Conservation (phyloP, 2,888 invertebrate genomes). For the Teleogryllus oceanicus region DNA sequence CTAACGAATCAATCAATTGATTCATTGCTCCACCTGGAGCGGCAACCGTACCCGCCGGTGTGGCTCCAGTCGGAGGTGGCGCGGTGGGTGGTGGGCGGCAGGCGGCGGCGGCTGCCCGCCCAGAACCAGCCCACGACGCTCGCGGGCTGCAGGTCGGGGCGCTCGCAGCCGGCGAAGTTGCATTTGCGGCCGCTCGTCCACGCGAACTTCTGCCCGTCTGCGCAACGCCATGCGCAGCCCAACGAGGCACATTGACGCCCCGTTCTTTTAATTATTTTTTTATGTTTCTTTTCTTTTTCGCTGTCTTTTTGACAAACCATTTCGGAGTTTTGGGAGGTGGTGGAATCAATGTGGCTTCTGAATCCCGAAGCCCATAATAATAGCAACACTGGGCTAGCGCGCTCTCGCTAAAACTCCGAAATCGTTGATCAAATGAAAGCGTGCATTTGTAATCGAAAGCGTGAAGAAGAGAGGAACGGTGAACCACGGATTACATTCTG, state of each 20-base stretch:
- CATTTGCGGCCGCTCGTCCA: slow-evolving; percentile 88
- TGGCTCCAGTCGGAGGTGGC: slow-evolving; percentile 86
- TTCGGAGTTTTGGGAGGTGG: background rate
- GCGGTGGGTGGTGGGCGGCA: slow-evolving; percentile 77
- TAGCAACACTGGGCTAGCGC: no score
- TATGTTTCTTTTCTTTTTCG: background rate
- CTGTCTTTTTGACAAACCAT: background rate
- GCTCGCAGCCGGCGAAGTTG: slow-evolving; percentile 85
- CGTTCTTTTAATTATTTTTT: background rate
- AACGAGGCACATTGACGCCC: background rate
- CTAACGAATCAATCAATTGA: no score
- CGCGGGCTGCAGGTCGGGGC: slow-evolving; percentile 76
- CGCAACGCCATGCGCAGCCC: slow-evolving; percentile 29
- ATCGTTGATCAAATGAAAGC: no score
- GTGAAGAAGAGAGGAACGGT: no score
- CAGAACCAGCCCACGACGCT: slow-evolving; percentile 88
- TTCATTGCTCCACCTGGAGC: no score
- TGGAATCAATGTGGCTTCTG: no score
- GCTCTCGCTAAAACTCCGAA: no score
- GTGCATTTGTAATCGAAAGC: no score
- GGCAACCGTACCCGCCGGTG: slow-evolving; percentile 58
- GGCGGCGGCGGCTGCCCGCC: slow-evolving; percentile 80
- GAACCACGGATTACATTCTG: no score
- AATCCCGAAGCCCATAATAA: no score
- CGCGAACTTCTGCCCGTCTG: slow-evolving; percentile 74